Base-by-base conservation (phyloP, 2,113 vertebrate genomes). In the Leptobrachium ailaonicum region DNA sequence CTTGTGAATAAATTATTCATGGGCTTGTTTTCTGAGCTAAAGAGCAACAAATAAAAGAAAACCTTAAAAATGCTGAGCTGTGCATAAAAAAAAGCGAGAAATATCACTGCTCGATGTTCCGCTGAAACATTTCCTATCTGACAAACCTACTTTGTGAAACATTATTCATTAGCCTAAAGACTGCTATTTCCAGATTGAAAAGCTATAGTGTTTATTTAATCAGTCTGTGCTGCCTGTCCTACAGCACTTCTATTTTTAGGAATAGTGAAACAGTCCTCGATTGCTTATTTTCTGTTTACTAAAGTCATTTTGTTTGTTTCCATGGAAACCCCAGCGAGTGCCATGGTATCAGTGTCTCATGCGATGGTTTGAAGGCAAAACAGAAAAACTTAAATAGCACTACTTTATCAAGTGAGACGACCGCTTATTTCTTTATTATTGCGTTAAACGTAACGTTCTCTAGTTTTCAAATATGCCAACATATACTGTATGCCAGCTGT, bases 221-320 rank as follows among this genome's bases (percentile, higher is more conserved):
- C 84, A 90, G 83, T 85, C 75, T 88, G 43, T 82, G 84, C 86
- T 85, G 77, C 80, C 80, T 87, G 81, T 86, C 88, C 91, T 89
- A 85, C 87, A 91, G 90, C 88, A 75, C 44, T 87, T 87, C 91
- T 93, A 93, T 93, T 92, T 94, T 92, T 93, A 93, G 87, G 79
- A 77, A 83, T 89, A 90, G 87, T 89, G 76, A 86, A 90, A 87
- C 86, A 85, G 85, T 84, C 88, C 89, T 91, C 91, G 91, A 92
- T 93, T 91, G 91, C 88, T 91, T 94, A 91, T 93, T 92, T 93
- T 94, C 89, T 93, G 88, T 94, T 94, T 93, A 93, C 89, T 90
- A 90, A 93, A 92, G 89, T 89, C 83, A 86, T 86, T 89, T 85
- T 69, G 75, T 89, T 89, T 88, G 93, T 93, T 91, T 84, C 92